Conservation (phyloP, 2,888 invertebrate species). For the Euzetes globulus region DNA sequence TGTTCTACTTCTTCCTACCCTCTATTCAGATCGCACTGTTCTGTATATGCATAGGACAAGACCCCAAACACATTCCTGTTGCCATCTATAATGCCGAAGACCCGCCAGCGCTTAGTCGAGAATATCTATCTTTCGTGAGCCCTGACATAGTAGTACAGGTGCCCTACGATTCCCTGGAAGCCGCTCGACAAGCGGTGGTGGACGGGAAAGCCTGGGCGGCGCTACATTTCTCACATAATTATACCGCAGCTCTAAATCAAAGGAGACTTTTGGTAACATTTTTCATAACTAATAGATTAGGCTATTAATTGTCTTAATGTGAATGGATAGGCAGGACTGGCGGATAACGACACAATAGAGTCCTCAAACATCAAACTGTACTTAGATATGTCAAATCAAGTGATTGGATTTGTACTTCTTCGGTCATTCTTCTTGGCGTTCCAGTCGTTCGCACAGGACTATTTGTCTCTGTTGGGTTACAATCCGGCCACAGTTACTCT, state of each 20-base stretch:
- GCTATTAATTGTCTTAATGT: not conserved
- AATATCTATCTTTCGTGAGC: slow-evolving; percentile 33
- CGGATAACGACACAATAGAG: slow-evolving; percentile 34
- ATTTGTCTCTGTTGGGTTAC: slow-evolving; percentile 31
- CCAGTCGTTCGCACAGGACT: slow-evolving; percentile 34
- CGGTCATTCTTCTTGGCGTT: slow-evolving; percentile 35
- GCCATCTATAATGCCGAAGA: slow-evolving; percentile 38
- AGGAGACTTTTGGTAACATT: slow-evolving; percentile 31
- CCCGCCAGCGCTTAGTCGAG: slow-evolving; percentile 29
- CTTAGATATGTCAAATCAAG: slow-evolving; percentile 35
- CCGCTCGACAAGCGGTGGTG: slow-evolving; percentile 64
- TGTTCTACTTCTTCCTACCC: slow-evolving; percentile 36
- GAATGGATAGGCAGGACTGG: slow-evolving; percentile 27
- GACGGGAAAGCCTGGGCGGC: slow-evolving; percentile 79
- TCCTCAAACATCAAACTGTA: slow-evolving; percentile 33
- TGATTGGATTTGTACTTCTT: slow-evolving; percentile 32
- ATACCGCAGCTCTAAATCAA: slow-evolving; percentile 46
- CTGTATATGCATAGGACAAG: slow-evolving; percentile 37
- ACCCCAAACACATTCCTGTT: slow-evolving; percentile 36
- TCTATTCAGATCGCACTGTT: slow-evolving; percentile 37
- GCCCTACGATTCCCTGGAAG: slow-evolving; percentile 45
- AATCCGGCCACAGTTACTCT: slow-evolving; percentile 37
- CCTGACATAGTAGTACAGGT: slow-evolving; percentile 34
- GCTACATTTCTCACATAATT: slow-evolving; percentile 67
- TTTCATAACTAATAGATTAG: not conserved